phyloP scores from a whole-genome alignment of 1,140 invertebrate species.

The Thrips palmi region DNA sequence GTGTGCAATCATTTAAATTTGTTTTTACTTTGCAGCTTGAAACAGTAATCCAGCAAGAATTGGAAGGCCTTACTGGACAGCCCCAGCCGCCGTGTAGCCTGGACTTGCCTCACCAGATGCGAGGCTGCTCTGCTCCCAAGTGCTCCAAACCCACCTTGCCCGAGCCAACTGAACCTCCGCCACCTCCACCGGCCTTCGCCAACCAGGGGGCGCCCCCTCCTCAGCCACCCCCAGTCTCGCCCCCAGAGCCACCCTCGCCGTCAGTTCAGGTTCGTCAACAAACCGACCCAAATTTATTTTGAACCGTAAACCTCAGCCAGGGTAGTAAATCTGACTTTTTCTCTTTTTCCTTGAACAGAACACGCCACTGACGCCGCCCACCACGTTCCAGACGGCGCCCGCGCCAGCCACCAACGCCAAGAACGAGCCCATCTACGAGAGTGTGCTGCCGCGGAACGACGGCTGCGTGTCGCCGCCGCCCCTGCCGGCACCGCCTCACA shows the following conservation, averaged over 20 bases:
- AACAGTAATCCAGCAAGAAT: constrained; percentile 38
- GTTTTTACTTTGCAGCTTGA: constrained; percentile 24
- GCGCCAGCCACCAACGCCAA: constrained; percentile 21
- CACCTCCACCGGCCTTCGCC: constrained; percentile 33
- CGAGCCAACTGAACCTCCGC: constrained; percentile 53
- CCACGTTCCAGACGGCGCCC: constrained; percentile 22
- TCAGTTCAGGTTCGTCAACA: too few species aligned
- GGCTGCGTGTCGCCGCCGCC: constrained; percentile 28
- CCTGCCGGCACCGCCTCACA: constrained; percentile 24
- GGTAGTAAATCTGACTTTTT: too few species aligned
- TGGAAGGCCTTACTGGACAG: constrained; percentile 15
- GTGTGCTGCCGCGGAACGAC: constrained; percentile 49
- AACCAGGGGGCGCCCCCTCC: constrained; percentile 22
- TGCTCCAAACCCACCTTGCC: constrained; percentile 36
- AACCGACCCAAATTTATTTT: too few species aligned
- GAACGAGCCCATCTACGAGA: constrained; percentile 67
- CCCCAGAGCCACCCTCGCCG: constrained; percentile 17
- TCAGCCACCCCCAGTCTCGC: constrained; percentile 17
- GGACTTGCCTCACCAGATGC: constrained; percentile 8
- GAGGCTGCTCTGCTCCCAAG: too few species aligned
- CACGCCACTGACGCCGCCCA: constrained; percentile 13
- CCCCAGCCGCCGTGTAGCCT: constrained; percentile 14
- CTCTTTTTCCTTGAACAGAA: too few species aligned
- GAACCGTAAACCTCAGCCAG: too few species aligned
- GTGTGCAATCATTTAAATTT: constrained; percentile 2